A percentile compares a stretch with the other conserved stretches of the same genome.
phyloP scores from a whole-genome alignment of 2,113 vertebrate species.

The Osmerus mordax region DNA sequence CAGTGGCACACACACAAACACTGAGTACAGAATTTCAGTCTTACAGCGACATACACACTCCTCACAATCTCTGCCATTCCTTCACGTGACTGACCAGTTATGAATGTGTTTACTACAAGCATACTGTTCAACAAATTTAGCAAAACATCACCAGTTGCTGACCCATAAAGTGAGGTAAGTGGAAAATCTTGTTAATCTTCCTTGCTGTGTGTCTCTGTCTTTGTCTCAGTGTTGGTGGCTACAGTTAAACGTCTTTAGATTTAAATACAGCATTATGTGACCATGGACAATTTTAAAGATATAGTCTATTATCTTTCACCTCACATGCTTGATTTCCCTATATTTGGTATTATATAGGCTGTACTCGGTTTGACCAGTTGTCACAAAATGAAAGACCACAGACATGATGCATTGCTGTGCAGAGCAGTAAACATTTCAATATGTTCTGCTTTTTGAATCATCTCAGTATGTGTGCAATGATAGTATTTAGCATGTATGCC shows the following conservation, averaged over 20 bases:
- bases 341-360: no score
- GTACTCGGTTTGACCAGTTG: no score
- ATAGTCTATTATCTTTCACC: no score
- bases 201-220: slow-evolving; percentile 1
- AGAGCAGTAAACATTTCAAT: no score
- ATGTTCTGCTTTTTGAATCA: no score
- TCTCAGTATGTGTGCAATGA: no score
- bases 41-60: slow-evolving; percentile 27
- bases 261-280: background rate
- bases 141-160: slow-evolving; percentile 6
- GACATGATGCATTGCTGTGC: no score
- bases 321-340: no score
- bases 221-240: background rate
- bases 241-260: background rate
- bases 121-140: slow-evolving; percentile 12
- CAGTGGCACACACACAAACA: slow-evolving; percentile 23
- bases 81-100: slow-evolving; percentile 22
- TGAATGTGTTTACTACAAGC: slow-evolving; percentile 13
- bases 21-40: background rate
- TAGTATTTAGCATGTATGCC: no score
- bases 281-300: no score
- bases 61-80: slow-evolving; percentile 10
- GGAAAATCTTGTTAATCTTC: background rate
- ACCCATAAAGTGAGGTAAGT: slow-evolving; percentile 22
- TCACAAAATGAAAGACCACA: no score